A percentile compares a stretch with the other conserved stretches of the same genome.
phyloP scores from a whole-genome alignment of 35 echinoderm and acorn worm genomes.

The Strongylocentrotus purpuratus region DNA sequence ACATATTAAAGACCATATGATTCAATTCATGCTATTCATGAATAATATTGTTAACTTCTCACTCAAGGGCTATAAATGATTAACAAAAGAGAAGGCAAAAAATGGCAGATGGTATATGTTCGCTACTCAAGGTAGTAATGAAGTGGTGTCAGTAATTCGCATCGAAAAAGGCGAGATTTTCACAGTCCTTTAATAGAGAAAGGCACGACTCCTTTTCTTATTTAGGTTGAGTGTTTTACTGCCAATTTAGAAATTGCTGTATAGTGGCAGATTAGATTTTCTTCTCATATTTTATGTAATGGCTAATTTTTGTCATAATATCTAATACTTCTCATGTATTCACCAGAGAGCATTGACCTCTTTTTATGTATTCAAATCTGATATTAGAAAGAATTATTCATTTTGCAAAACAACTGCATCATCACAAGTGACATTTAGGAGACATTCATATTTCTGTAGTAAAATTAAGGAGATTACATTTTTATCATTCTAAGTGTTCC shows the following conservation, averaged over 20 bases:
- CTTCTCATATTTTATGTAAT: not conserved
- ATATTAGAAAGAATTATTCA: too few relatives aligned
- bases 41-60: not conserved
- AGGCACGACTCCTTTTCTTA: not conserved
- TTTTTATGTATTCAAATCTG: too few relatives aligned
- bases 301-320: too few relatives aligned
- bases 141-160: constrained; percentile 1
- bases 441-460: too few relatives aligned
- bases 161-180: not conserved
- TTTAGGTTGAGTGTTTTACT: not conserved
- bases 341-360: too few relatives aligned
- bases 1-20: not conserved
- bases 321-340: too few relatives aligned
- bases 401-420: too few relatives aligned
- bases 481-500: too few relatives aligned
- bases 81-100: not conserved
- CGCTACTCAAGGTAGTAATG: not conserved
- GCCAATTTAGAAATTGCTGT: not conserved
- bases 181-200: not conserved
- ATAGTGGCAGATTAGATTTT: not conserved
- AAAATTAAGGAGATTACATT: too few relatives aligned
- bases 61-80: not conserved
- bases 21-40: constrained; percentile 1
- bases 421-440: too few relatives aligned
- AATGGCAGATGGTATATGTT: not conserved